Conservation (phyloP, 2,888 invertebrate genomes). For the Eucera pruinosa region DNA sequence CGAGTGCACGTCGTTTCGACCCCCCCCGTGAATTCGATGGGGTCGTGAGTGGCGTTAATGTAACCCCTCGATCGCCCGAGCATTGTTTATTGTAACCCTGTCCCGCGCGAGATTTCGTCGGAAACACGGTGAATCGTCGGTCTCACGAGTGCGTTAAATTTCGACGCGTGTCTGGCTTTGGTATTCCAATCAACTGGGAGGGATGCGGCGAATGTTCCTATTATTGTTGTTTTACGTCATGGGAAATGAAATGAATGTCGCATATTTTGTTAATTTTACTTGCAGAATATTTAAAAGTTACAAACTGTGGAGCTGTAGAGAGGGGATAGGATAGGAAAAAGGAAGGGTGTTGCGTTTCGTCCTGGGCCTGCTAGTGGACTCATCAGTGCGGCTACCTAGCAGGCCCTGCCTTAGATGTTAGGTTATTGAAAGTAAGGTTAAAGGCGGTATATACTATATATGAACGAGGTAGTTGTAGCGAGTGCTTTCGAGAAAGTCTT, state of each 20-base stretch:
- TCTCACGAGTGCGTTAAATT: constrained; percentile 15
- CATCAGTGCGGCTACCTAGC: too few relatives aligned
- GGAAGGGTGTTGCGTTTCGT: too few relatives aligned
- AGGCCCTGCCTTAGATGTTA: too few relatives aligned
- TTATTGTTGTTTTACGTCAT: constrained; percentile 1
- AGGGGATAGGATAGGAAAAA: too few relatives aligned
- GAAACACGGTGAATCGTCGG: constrained; percentile 24
- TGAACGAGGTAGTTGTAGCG: too few relatives aligned
- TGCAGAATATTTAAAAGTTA: too few relatives aligned
- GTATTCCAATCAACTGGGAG: constrained; percentile 20
- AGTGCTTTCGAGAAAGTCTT: too few relatives aligned
- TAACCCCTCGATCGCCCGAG: constrained; percentile 34
- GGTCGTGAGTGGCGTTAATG: constrained; percentile 56
- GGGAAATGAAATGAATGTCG: background rate
- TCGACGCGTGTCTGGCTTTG: constrained; percentile 1
- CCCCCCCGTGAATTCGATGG: constrained; percentile 38
- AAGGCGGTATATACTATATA: too few relatives aligned
- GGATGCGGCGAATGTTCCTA: background rate
- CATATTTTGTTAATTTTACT: too few relatives aligned
- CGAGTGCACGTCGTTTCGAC: constrained; percentile 30
- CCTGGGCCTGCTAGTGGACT: too few relatives aligned
- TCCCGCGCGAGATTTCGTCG: constrained; percentile 34
- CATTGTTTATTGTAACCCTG: constrained; percentile 31
- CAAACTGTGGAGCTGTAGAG: too few relatives aligned
- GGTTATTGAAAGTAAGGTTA: too few relatives aligned